These are phyloP conservation scores for Panthera tigris DNA, from an alignment of 2,113 vertebrate species.

Conservation along the genomic window DNA sequence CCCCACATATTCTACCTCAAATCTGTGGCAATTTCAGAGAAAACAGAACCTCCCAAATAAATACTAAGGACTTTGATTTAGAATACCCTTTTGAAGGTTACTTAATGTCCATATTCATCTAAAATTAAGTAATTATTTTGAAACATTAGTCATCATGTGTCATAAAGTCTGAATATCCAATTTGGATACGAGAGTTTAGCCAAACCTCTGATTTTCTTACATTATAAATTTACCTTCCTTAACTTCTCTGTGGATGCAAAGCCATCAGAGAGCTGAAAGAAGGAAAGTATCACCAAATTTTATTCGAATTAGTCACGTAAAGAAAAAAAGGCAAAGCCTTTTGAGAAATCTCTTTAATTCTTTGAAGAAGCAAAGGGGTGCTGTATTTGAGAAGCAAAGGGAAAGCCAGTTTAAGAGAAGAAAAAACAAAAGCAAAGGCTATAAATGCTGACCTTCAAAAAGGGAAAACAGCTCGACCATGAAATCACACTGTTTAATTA, in stretches of 20 bases:
- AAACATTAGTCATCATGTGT: background rate
- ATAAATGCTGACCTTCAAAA: background rate
- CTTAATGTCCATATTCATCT: conserved; percentile 11
- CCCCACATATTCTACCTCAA: background rate
- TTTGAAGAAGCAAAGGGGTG: background rate
- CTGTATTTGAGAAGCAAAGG: background rate
- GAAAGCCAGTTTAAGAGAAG: background rate
- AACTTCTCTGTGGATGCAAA: background rate
- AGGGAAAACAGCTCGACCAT: background rate
- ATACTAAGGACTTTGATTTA: background rate
- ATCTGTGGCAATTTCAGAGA: background rate
- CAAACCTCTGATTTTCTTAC: background rate
- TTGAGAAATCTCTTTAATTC: background rate
- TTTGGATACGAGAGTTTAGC: background rate
- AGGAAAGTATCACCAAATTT: background rate
- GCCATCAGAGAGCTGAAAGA: background rate
- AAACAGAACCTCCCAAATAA: background rate
- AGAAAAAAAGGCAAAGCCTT: background rate
- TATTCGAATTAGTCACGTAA: background rate
- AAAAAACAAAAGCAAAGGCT: background rate
- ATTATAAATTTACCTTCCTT: background rate
- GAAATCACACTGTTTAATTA: background rate
- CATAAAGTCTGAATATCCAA: background rate
- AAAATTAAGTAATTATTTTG: background rate
- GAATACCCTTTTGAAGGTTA: background rate